Evolutionary conservation across 2,113 vertebrate genomes (phyloP), one percentile per base, ranked within the genome.

Genomic region (Rhabdomys dilectus): DNA sequence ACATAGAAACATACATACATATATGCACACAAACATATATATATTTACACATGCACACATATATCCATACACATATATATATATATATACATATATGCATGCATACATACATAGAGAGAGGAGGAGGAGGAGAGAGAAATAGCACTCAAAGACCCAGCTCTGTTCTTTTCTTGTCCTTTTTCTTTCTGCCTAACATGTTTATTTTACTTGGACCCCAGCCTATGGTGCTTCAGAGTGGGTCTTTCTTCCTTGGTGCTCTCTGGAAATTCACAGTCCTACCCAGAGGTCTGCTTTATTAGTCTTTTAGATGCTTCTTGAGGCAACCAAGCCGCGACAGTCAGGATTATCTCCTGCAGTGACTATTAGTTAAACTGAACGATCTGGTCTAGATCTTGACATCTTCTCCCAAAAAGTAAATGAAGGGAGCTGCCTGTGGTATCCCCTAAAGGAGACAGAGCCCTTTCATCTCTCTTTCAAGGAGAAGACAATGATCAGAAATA

Each of bases 361-460:
- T 64, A 31, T 84, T 72, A 2, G n/a, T 22, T 19, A 70, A 60
- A 26, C 6, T 26, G 4, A 8, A 31, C 21, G 12, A 1, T 19
- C 12, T 4, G 13, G 3, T 39, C 29, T n/a, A 16, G 12, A 1
- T 19, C 29, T n/a, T 9, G 13, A 9, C 15, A 11, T 31, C 56
- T 60, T 68, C 26, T 82, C 42, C 5, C 45, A 24, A 5, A 4
- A 62, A 93, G 45, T 10, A 1, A 48, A 10, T 17, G 15, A 9
- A 5, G 5, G 16, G 48, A 53, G 16, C 48, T 89, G 36, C 0
- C 6, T 7, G 24, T 34, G 81, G 72, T 11, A 17, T 34, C 24
- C 19, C 0, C 0, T 1, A n/a, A 72, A 17, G 15, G 60, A 53
- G 19, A 45, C 19, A 64, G 58, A 82, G n/a, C 5, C 2, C 3